Evolutionary conservation across 1,140 invertebrate genomes (phyloP).

Genomic region (Drosophila orosa): DNA sequence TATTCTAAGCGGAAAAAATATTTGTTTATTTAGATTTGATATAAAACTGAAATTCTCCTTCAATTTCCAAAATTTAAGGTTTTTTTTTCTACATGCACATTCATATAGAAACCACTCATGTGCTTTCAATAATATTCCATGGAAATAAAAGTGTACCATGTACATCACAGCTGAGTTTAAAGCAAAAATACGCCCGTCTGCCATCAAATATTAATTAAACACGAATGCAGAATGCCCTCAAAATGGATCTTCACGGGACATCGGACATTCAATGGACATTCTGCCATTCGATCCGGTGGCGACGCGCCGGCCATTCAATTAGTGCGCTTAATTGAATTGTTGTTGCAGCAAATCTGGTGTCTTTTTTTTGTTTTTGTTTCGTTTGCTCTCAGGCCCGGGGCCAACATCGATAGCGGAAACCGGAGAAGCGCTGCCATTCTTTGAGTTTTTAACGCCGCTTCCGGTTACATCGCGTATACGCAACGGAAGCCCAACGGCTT

Average conservation of each 20-base stretch:
- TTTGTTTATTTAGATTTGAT: background rate
- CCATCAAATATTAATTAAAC: slow-evolving; percentile 38
- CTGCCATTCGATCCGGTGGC: slow-evolving; percentile 46
- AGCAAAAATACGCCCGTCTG: background rate
- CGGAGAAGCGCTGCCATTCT: slow-evolving; percentile 43
- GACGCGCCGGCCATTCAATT: slow-evolving; percentile 73
- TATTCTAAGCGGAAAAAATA: background rate
- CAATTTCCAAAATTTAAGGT: background rate
- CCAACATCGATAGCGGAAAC: slow-evolving; percentile 22
- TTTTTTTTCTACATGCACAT: background rate
- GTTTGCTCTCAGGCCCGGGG: background rate
- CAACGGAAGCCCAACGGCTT: slow-evolving; percentile 31
- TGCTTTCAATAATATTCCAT: background rate
- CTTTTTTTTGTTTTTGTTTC: background rate
- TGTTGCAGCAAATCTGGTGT: slow-evolving; percentile 75
- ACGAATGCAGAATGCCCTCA: slow-evolving; percentile 15
- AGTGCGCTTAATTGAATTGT: slow-evolving; percentile 83
- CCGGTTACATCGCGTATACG: slow-evolving; percentile 70
- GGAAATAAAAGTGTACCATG: background rate
- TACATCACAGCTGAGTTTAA: slow-evolving; percentile 3
- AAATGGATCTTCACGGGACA: slow-evolving; percentile 32
- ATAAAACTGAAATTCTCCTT: background rate
- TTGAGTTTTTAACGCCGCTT: slow-evolving; percentile 64
- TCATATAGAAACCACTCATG: background rate
- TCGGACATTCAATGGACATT: slow-evolving; percentile 30